These are phyloP conservation scores for Priocnemis perturbator DNA, from an alignment of 2,888 invertebrate genomes.

Conservation along the genomic window DNA sequence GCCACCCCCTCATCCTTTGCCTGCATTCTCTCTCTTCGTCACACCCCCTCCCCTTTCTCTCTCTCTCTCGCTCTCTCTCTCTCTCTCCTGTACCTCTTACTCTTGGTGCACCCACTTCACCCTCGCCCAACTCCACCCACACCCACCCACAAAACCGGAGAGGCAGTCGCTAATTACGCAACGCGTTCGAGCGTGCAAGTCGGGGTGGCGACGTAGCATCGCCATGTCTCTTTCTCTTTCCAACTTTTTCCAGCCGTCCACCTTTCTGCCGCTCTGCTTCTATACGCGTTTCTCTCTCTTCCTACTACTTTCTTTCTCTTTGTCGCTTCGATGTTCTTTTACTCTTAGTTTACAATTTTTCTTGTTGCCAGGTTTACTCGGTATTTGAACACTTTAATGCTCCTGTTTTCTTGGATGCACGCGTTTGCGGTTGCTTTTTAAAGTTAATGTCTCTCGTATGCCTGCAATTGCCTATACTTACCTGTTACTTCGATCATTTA, in stretches of 20 bases:
- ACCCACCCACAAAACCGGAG: slow-evolving; percentile 58
- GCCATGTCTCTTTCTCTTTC: slow-evolving; percentile 41
- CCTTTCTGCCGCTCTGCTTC: slow-evolving; percentile 5
- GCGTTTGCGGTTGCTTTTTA: too few relatives aligned
- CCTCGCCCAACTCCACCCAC: slow-evolving; percentile 43
- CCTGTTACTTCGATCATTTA: too few relatives aligned
- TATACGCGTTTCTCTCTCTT: slow-evolving; percentile 19
- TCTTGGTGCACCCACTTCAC: slow-evolving; percentile 46
- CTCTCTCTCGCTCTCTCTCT: slow-evolving; percentile 4
- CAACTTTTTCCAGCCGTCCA: neutral
- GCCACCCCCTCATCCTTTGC: too few relatives aligned
- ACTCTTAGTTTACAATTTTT: neutral
- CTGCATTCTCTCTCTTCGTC: slow-evolving; percentile 7
- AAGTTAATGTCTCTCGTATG: too few relatives aligned
- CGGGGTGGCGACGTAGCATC: slow-evolving; percentile 55
- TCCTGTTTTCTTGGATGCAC: too few relatives aligned
- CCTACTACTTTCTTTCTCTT: neutral
- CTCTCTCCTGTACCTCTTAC: slow-evolving; percentile 2
- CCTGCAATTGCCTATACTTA: too few relatives aligned
- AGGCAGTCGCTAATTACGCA: slow-evolving; percentile 67
- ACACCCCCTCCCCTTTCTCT: neutral
- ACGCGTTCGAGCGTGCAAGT: slow-evolving; percentile 63
- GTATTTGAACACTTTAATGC: too few relatives aligned
- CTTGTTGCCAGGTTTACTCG: too few relatives aligned
- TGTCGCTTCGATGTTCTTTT: neutral